Evolutionary conservation across 2,113 vertebrate species (phyloP), one percentile per base, ranked within the genome.

Genomic region (Actenoides lindsayi): DNA sequence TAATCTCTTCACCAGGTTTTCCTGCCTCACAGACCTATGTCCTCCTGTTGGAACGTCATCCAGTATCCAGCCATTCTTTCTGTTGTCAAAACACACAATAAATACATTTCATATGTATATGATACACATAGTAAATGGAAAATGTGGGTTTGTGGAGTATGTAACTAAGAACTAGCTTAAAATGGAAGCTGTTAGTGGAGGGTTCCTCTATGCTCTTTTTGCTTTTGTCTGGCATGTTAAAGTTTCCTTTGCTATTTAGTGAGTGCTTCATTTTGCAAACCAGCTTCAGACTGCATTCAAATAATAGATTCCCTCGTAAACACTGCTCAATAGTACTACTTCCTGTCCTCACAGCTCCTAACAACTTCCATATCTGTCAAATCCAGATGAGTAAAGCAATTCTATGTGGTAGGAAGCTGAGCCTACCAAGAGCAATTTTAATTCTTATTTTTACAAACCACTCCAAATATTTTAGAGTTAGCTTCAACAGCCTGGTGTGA

Each of bases 401-500:
- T 83, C 50, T 27, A 21, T 68, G 27, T 27, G 67, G 28, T 59
- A 87, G 73, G 93, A 95, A 91, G 54, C 57, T 89, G 56, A 81
- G 41, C 41, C 23, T 83, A 90, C 50, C 50, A 46, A 54, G 64
- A 73, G 39, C 33, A 75, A 37, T 86, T 89, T 90, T 33, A 57
- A 64, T 88, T 81, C 54, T 42, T 89, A 30, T 87, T 89, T 95
- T 92, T 89, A 30, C 23, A 56, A 19, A 56, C 46, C 30, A 23
- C 39, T 78, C 37, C 33, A 74, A 86, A 63, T 71, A 74, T 94
- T 82, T 94, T 39, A 54, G n/a, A 76, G 19, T 77, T 89, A 83
- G 27, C 3, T 35, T 71, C 60, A 81, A 11, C 19, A 33, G 31
- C 46, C 18, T 0, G 3, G 33, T 41, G 39, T 51, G 64, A 87